Evolutionary conservation across 2,888 invertebrate species (phyloP).

Genomic region (Drosophila nigricruria): DNA sequence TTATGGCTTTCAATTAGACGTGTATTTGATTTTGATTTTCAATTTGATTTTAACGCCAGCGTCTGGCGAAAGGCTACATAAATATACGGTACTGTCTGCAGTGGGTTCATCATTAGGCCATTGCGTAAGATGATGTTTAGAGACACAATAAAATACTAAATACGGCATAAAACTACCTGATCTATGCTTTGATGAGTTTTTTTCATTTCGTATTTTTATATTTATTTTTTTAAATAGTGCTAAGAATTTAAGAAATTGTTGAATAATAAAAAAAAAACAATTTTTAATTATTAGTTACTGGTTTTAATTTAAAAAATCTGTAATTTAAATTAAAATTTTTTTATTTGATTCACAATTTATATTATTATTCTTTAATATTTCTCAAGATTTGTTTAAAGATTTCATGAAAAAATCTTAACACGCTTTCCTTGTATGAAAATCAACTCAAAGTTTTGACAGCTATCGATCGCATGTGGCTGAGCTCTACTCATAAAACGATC

Average conservation of each 20-base stretch:
- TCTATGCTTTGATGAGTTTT: not conserved
- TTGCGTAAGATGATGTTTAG: not conserved
- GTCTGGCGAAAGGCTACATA: conserved; percentile 22
- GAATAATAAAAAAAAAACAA: too few species aligned
- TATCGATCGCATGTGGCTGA: not conserved
- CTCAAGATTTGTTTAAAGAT: too few species aligned
- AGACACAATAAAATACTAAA: not conserved
- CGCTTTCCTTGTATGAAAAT: not conserved
- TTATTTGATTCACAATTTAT: too few species aligned
- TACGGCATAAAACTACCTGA: not conserved
- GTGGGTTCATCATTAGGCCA: not conserved
- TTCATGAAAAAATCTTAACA: not conserved
- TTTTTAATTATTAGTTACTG: too few species aligned
- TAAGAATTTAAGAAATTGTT: not conserved
- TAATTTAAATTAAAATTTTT: too few species aligned
- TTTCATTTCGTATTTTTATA: not conserved
- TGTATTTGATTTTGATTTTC: conserved; percentile 41
- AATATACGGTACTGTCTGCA: not conserved
- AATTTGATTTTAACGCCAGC: conserved; percentile 21
- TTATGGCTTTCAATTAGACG: conserved; percentile 49
- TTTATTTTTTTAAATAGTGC: not conserved
- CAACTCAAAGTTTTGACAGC: conserved; percentile 3
- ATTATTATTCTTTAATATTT: too few species aligned
- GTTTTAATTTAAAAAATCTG: too few species aligned
- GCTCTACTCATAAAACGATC: not conserved